phyloP scores from a whole-genome alignment of 2,797 vertebrate species.

The Cyprinella venusta region DNA sequence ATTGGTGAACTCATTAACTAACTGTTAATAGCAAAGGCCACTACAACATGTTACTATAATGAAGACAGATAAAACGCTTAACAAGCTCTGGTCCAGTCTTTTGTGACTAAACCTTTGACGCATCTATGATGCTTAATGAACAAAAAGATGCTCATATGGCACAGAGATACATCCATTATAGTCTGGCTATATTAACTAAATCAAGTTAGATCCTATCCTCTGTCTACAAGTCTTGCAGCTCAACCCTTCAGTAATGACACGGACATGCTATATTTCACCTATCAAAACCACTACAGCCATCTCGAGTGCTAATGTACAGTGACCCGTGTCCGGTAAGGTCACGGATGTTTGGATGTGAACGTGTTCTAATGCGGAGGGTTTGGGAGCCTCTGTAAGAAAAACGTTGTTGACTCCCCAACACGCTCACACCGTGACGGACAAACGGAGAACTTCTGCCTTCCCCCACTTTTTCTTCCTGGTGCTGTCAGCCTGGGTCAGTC shows the following conservation, averaged over 20 bases:
- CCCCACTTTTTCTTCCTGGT: slow-evolving; percentile 19
- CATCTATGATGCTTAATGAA: slow-evolving; percentile 49
- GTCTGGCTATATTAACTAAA: slow-evolving; percentile 70
- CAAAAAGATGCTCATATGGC: slow-evolving; percentile 36
- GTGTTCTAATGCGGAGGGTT: slow-evolving; percentile 37
- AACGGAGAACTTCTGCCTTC: slow-evolving; percentile 9
- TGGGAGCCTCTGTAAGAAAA: slow-evolving; percentile 14
- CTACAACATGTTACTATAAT: neutral
- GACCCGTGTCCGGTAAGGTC: slow-evolving; percentile 75
- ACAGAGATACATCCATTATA: slow-evolving; percentile 37
- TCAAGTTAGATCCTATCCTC: slow-evolving; percentile 74
- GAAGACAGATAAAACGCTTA: slow-evolving; percentile 10
- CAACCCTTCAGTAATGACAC: slow-evolving; percentile 63
- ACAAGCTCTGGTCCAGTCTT: neutral
- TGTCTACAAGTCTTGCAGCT: slow-evolving; percentile 76
- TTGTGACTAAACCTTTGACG: slow-evolving; percentile 37
- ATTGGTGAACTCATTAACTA: slow-evolving; percentile 24
- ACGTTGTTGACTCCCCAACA: slow-evolving; percentile 26
- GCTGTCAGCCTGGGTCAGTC: slow-evolving; percentile 41
- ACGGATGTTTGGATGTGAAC: slow-evolving; percentile 65
- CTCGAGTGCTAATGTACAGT: slow-evolving; percentile 52
- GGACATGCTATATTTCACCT: slow-evolving; percentile 39
- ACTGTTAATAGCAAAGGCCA: slow-evolving; percentile 21
- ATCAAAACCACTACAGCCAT: slow-evolving; percentile 9
- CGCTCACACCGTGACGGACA: slow-evolving; percentile 49